A percentile compares a stretch with the other conserved stretches of the same genome.
These are phyloP conservation scores for Sarcophaga bullata DNA, from an alignment of 1,140 invertebrate species.

Conservation along the genomic window DNA sequence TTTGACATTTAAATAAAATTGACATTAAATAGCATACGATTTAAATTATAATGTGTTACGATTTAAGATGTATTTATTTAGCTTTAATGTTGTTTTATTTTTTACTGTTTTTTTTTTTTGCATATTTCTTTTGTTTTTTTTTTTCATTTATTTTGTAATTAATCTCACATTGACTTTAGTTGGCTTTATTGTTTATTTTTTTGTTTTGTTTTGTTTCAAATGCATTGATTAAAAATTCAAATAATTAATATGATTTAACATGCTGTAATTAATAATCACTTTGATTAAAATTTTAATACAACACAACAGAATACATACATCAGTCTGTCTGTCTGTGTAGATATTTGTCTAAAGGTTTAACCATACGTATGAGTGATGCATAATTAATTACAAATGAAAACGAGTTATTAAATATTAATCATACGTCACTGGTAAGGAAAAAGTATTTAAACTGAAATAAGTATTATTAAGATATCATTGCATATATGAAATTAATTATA, in stretches of 20 bases:
- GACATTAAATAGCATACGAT: slow-evolving; percentile 29
- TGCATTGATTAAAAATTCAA: neutral
- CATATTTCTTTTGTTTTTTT: neutral
- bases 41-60: slow-evolving; percentile 30
- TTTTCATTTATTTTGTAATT: neutral
- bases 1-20: slow-evolving; percentile 36
- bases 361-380: neutral
- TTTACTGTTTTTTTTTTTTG: neutral
- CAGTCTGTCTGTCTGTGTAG: neutral
- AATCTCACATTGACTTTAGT: neutral
- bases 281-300: neutral
- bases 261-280: neutral
- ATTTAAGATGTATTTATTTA: slow-evolving; percentile 25
- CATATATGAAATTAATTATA: neutral
- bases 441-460: neutral
- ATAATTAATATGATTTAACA: slow-evolving; percentile 6
- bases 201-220: neutral
- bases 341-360: neutral
- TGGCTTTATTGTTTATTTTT: slow-evolving; percentile 8
- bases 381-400: neutral
- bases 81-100: neutral
- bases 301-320: neutral
- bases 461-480: neutral
- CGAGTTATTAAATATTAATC: slow-evolving; percentile 20
- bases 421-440: neutral